Evolutionary conservation across 2,113 vertebrate genomes (phyloP).

Genomic region (Coryphaenoides rupestris): DNA sequence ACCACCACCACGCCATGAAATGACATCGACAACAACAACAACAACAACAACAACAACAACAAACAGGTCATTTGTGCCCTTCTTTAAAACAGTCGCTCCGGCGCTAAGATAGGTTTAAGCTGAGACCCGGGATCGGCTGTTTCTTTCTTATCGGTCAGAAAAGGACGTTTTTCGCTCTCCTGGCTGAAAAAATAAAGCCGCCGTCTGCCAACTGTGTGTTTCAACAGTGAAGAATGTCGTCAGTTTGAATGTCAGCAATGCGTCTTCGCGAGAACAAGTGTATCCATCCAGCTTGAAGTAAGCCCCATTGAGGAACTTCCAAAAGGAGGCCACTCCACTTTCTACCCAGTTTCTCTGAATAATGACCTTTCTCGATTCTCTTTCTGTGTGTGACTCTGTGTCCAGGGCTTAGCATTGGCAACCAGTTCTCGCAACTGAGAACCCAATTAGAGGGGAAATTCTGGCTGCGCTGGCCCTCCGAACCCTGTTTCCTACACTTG

Average conservation of each 20-base stretch:
- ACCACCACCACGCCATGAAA: neutral
- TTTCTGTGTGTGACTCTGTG: neutral
- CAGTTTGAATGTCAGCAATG: neutral
- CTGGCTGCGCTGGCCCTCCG: neutral
- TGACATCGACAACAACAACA: neutral
- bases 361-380: neutral
- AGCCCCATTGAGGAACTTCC: neutral
- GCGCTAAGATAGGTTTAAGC: no score
- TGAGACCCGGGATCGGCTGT: neutral
- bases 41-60: neutral
- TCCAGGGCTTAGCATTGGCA: neutral
- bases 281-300: neutral
- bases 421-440: neutral
- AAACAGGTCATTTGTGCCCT: neutral
- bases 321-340: neutral
- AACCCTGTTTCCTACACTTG: neutral
- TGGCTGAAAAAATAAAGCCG: neutral
- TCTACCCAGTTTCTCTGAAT: neutral
- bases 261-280: neutral
- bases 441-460: neutral
- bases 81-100: no score
- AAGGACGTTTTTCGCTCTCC: neutral
- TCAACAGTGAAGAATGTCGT: neutral
- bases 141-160: neutral
- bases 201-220: neutral